Evolutionary conservation across 2,113 vertebrate species (phyloP).

Genomic region (Trachemys scripta): DNA sequence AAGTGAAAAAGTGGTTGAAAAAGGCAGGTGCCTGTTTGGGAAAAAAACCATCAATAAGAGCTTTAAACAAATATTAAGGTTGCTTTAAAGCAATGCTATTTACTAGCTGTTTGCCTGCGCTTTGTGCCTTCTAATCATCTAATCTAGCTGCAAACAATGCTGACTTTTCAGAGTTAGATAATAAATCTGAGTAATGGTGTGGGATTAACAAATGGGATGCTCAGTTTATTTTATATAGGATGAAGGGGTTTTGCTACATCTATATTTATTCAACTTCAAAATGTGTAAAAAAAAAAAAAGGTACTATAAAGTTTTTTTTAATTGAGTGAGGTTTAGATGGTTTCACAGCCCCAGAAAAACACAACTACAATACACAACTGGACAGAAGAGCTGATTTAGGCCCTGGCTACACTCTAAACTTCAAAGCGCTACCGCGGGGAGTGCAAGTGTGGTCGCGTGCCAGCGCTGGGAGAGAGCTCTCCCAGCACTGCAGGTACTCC

Average conservation of each 20-base stretch:
- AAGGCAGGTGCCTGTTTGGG: not conserved
- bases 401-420: too few relatives aligned
- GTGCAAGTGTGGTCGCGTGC: too few relatives aligned
- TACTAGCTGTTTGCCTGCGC: not conserved
- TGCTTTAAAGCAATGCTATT: not conserved
- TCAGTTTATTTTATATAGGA: not conserved
- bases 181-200: not conserved
- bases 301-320: not conserved
- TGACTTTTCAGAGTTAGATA: not conserved
- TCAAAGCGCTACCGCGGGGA: too few relatives aligned
- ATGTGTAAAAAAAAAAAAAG: not conserved
- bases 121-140: not conserved
- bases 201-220: not conserved
- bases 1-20: not conserved
- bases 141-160: not conserved
- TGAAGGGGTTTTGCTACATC: not conserved
- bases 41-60: not conserved
- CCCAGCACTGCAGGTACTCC: too few relatives aligned
- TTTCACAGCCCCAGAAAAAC: not conserved
- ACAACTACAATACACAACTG: not conserved
- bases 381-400: rapidly evolving
- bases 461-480: too few relatives aligned
- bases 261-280: not conserved
- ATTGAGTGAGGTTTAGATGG: rapidly evolving
- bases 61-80: not conserved